Base-by-base conservation (phyloP, 2,888 invertebrate genomes). In the Volucella inflata region DNA sequence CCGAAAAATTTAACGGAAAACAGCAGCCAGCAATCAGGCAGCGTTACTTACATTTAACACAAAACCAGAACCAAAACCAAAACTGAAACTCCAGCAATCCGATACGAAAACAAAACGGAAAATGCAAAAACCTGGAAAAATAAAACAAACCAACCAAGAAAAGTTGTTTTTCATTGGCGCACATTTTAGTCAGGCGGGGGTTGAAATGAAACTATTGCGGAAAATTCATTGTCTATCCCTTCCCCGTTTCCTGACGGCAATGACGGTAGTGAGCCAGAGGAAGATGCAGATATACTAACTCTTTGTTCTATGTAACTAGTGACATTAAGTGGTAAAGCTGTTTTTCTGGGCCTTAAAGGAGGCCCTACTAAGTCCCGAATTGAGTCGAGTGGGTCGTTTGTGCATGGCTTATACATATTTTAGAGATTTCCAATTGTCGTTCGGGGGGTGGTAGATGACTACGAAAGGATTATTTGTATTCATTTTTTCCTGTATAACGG, bases 1-100 rank as follows among this genome's bases (percentile, higher is more conserved):
- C 83, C 68, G 8, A 44, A 59, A 42, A 55, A 74, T 65, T 71
- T 50, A 75, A 80, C 71, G 71, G 74, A 51, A 84, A 80, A 80
- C 64, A 55, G 71, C 75, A 80, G 71, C 76, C 68, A 79, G 74
- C 74, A 84, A 75, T 79, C 80, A 80, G 53, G 65, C 53, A 80
- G 21, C 67, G 59, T 59, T 80, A 67, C 48, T 48, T 64, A 46
- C 65, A 71, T 21, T 21, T 21, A 4, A 21, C 4, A 48, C 51
- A 74, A 62, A 74, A 50, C 40, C 12, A 21, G 55, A 10, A 21
- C 11, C 17, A 55, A 36, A 21, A n/a, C 14, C 2, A 36, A 55
- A n/a, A 55, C 30, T 2, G 30, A 40, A 30, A 30, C 30, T 30
- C 11, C 21, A 36, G 30, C 10, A 62, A 55, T 21, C 6, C 14